Percentiles rank a stretch among this genome's conserved stretches.
Evolutionary conservation across 2,797 vertebrate genomes (phyloP).

Genomic region (Microctenopoma lineatum): DNA sequence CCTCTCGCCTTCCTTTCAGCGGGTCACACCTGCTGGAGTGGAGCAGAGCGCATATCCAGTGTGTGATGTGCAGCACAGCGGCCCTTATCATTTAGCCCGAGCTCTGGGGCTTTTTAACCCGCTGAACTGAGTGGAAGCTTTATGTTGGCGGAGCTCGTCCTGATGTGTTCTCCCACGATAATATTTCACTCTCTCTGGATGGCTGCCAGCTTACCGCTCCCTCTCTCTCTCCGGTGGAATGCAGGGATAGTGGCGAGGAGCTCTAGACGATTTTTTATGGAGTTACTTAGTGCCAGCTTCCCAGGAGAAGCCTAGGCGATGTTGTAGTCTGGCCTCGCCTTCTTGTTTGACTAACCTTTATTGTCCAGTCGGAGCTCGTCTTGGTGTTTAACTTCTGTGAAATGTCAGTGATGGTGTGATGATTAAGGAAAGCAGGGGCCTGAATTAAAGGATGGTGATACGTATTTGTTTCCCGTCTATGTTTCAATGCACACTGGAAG

Average conservation of each 20-base stretch:
- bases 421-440: slow-evolving; percentile 14
- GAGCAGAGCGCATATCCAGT: slow-evolving; percentile 40
- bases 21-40: slow-evolving; percentile 61
- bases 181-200: slow-evolving; percentile 69
- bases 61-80: slow-evolving; percentile 27
- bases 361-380: slow-evolving; percentile 9
- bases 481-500: slow-evolving; percentile 9
- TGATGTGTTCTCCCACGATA: slow-evolving; percentile 68
- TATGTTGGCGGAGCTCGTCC: slow-evolving; percentile 53
- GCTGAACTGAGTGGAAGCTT: slow-evolving; percentile 50
- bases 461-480: slow-evolving; percentile 6
- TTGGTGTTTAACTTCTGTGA: slow-evolving; percentile 25
- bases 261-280: slow-evolving; percentile 59
- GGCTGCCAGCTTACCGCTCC: slow-evolving; percentile 49
- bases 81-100: slow-evolving; percentile 60
- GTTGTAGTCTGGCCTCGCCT: slow-evolving; percentile 25
- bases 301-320: slow-evolving; percentile 27
- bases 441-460: slow-evolving; percentile 16
- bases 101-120: slow-evolving; percentile 72
- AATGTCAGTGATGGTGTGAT: slow-evolving; percentile 24
- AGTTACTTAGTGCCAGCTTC: slow-evolving; percentile 58
- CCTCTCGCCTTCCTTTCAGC: slow-evolving; percentile 41
- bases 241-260: slow-evolving; percentile 65
- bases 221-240: slow-evolving; percentile 65
- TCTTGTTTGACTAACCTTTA: slow-evolving; percentile 14